A percentile compares a stretch with the other conserved stretches of the same genome.
Evolutionary conservation across 2,797 vertebrate genomes (phyloP).

Genomic region (Podarcis siculus): DNA sequence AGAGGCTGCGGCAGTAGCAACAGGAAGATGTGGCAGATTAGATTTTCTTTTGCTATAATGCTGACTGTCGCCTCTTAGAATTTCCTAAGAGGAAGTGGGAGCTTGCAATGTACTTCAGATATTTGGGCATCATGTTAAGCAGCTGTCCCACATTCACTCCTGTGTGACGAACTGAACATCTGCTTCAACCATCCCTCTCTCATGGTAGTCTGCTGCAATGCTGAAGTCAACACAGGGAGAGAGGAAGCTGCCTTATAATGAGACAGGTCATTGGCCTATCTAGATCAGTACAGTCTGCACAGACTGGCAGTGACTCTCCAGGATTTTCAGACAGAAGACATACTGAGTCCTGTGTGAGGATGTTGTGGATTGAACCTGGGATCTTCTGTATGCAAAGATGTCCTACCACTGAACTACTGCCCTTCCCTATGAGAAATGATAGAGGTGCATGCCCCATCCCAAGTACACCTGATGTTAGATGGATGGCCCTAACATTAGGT

Average conservation of each 20-base stretch:
- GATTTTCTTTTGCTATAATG: background rate
- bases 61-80: background rate
- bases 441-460: too few species aligned
- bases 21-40: background rate
- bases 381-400: background rate
- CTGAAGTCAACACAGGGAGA: background rate
- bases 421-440: background rate
- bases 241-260: background rate
- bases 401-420: background rate
- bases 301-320: background rate
- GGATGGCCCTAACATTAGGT: too few species aligned
- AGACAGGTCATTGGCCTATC: background rate
- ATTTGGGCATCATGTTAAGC: background rate
- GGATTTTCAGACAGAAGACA: background rate
- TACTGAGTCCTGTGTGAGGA: too few species aligned
- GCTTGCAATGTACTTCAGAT: background rate
- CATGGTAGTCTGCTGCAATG: background rate
- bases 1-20: background rate
- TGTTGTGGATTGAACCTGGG: background rate
- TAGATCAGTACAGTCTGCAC: too few species aligned
- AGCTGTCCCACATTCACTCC: background rate
- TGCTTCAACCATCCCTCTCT: background rate
- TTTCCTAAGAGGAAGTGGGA: background rate
- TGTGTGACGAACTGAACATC: background rate
- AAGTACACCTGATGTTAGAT: too few species aligned